phyloP scores from a whole-genome alignment of 2,888 invertebrate species.

The Heliconius sara region DNA sequence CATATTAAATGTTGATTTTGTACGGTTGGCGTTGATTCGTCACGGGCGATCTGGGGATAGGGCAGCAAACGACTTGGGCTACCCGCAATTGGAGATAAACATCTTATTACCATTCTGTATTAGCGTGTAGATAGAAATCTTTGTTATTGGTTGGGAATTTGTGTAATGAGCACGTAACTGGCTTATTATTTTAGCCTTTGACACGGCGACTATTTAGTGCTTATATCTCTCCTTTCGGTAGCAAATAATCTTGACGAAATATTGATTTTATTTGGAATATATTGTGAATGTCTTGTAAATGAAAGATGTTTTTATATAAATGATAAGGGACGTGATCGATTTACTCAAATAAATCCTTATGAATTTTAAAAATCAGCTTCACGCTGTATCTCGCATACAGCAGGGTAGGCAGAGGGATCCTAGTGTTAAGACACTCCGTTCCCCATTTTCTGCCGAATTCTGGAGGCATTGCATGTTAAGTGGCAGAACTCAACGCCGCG shows the following conservation, averaged over 20 bases:
- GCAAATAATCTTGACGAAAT: neutral
- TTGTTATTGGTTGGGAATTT: conserved; percentile 37
- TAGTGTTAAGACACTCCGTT: too few relatives aligned
- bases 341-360: too few relatives aligned
- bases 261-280: neutral
- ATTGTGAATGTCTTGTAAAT: too few relatives aligned
- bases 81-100: conserved; percentile 44
- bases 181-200: conserved; percentile 22
- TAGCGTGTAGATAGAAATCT: conserved; percentile 39
- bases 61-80: conserved; percentile 56
- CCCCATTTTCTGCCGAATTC: too few relatives aligned
- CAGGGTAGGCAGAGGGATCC: too few relatives aligned
- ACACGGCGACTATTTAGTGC: neutral
- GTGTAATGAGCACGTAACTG: conserved; percentile 22
- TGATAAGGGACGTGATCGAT: neutral
- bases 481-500: too few relatives aligned
- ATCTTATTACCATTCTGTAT: conserved; percentile 37
- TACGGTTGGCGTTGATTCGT: conserved; percentile 68
- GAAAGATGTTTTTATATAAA: too few relatives aligned
- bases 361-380: too few relatives aligned
- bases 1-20: conserved; percentile 77
- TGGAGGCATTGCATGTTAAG: too few relatives aligned
- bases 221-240: neutral
- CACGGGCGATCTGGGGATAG: conserved; percentile 62
- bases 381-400: too few relatives aligned